Percentiles rank a stretch among this genome's conserved stretches.
phyloP scores from a whole-genome alignment of 35 echinoderm and acorn worm species.

The Heliocidaris erythrogramma region DNA sequence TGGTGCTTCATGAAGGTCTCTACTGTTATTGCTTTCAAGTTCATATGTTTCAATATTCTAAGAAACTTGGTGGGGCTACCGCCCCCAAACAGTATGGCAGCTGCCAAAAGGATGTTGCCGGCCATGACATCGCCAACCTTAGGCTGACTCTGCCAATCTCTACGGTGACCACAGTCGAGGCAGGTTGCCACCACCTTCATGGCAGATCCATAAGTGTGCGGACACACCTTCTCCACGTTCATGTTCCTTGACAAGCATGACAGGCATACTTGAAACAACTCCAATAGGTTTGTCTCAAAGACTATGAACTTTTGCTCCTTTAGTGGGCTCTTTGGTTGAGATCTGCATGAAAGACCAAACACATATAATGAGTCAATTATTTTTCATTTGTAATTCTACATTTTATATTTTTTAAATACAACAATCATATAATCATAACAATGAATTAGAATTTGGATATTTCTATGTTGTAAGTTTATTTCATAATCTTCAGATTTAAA shows the following conservation, averaged over 20 bases:
- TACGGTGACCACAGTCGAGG: not conserved
- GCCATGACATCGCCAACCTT: conserved; percentile 9
- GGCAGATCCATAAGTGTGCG: not conserved
- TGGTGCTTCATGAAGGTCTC: conserved; percentile 21
- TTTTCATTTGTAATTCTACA: no score
- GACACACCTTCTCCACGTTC: not conserved
- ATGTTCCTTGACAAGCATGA: not conserved
- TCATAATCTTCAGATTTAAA: no score
- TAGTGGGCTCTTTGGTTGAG: not conserved
- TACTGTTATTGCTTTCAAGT: not conserved
- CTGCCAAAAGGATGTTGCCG: conserved; percentile 48
- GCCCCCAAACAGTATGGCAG: conserved; percentile 52
- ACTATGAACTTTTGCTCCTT: not conserved
- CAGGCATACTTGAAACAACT: not conserved
- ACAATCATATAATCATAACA: no score
- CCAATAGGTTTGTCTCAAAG: not conserved
- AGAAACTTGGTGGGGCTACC: conserved; percentile 48
- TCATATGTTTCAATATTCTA: conserved; percentile 24
- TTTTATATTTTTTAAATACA: no score
- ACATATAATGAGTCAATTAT: not conserved
- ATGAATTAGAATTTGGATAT: no score
- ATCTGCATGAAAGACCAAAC: not conserved
- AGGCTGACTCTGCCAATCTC: conserved; percentile 51
- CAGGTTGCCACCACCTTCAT: conserved; percentile 38
- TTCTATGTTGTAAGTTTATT: no score